Conservation (phyloP, 2,797 vertebrate species). For the Iguana delicatissima region DNA sequence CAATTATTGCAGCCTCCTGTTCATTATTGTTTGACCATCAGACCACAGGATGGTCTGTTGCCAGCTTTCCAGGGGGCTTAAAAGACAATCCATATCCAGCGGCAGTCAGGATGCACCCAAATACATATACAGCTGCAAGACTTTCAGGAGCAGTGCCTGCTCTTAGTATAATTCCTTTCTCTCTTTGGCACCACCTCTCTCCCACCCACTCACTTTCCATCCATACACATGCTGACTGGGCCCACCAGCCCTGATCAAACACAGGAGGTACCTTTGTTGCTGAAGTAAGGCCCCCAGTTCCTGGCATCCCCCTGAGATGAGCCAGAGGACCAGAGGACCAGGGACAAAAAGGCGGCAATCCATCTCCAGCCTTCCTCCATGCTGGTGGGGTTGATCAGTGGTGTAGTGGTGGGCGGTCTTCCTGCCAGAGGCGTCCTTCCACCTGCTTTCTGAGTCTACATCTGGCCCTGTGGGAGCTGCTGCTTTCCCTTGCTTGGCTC, state of each 20-base stretch:
- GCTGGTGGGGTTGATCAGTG: not conserved
- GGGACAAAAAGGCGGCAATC: not conserved
- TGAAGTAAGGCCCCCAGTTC: not conserved
- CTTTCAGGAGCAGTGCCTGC: not conserved
- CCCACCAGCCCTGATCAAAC: not conserved
- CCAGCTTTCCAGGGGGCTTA: not conserved
- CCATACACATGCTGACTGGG: too few species aligned
- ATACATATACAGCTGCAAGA: not conserved
- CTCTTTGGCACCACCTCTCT: not conserved
- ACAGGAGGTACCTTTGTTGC: conserved; percentile 30
- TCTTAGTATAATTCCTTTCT: not conserved
- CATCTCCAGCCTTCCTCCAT: not conserved
- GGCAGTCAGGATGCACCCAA: not conserved
- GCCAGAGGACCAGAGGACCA: not conserved
- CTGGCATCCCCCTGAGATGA: not conserved
- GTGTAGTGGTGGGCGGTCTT: not conserved
- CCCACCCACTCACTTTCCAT: not conserved
- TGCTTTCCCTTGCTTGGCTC: not conserved
- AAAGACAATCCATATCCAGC: not conserved
- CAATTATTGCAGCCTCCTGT: not conserved
- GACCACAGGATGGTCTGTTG: not conserved
- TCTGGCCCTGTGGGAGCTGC: not conserved
- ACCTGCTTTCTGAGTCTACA: not conserved
- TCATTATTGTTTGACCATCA: too few species aligned
- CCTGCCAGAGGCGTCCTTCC: not conserved